Base-by-base conservation (phyloP, 2,113 vertebrate species). In the Calyptomena viridis region DNA sequence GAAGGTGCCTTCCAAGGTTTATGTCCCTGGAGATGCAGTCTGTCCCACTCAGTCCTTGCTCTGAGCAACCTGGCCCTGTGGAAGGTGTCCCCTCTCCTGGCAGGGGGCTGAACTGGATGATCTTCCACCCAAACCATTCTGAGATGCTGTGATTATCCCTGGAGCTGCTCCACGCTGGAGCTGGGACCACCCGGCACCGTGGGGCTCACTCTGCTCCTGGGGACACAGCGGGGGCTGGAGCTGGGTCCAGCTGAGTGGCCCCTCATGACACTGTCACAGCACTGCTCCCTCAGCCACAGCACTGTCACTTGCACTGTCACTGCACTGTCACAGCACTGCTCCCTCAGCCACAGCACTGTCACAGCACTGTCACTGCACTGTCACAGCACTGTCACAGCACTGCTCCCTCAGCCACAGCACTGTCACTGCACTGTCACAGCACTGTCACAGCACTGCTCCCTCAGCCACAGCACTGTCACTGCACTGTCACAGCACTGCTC, bases 1-100 rank as follows among this genome's bases (percentile, higher is more conserved):
- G 1, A 19, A 68, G 28, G n/a, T 15, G 40, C 47, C 60, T 30
- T 8, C 74, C 64, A 6, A 4, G 35, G 28, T 22, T 4, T 6
- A 2, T 0, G 19, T 5, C 66, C 9, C 8, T 1, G 25, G 5
- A n/a, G 28, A 33, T 1, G 0, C 18, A 12, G 25, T 2, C 23
- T 12, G 5, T 5, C 21, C 4, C 7, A 12, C 9, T 15, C 55
- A 11, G 67, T 7, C 21, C 49, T 31, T 27, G 58, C 42, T 35
- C 59, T 42, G 31, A 64, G 40, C n/a, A 31, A 4, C 9, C 76
- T 23, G 42, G 20, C 3, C 30, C 0, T 3, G 60, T 20, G 39
- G 39, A 64, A 31, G 12, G 62, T 64, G 44, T 31, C 21, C 49
- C 49, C 31, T 30, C 11, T 24, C 8, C 42, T 6, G 31, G 11